phyloP scores from a whole-genome alignment of 2,113 vertebrate genomes.

The Mirounga angustirostris region DNA sequence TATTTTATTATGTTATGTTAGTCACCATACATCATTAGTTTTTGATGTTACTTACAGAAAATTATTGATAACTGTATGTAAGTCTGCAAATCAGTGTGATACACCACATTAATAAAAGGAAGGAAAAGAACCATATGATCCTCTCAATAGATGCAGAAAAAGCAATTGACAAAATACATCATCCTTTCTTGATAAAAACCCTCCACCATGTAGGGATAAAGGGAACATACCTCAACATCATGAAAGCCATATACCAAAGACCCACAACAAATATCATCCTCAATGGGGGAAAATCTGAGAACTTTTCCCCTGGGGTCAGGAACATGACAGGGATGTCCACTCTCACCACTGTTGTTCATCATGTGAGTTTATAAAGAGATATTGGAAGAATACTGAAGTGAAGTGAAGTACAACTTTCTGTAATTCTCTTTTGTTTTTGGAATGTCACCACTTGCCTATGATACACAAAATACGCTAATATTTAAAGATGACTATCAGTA shows the following conservation, averaged over 20 bases:
- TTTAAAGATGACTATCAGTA: neutral
- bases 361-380: neutral
- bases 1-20: too few relatives aligned
- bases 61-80: neutral
- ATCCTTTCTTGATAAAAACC: neutral
- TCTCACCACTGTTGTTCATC: neutral
- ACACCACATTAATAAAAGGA: neutral
- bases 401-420: neutral
- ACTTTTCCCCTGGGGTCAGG: neutral
- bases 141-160: neutral
- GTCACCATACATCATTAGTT: too few relatives aligned
- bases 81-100: neutral
- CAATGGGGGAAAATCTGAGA: neutral
- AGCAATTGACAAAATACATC: neutral
- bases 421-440: slow-evolving; percentile 4
- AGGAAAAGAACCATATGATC: neutral
- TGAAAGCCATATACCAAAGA: neutral
- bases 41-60: neutral
- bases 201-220: neutral
- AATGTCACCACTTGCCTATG: neutral
- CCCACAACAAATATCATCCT: neutral
- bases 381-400: neutral
- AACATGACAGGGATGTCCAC: neutral
- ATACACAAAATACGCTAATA: neutral
- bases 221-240: neutral